phyloP scores from a whole-genome alignment of 2,797 vertebrate genomes.

The Liparis tanakae region DNA sequence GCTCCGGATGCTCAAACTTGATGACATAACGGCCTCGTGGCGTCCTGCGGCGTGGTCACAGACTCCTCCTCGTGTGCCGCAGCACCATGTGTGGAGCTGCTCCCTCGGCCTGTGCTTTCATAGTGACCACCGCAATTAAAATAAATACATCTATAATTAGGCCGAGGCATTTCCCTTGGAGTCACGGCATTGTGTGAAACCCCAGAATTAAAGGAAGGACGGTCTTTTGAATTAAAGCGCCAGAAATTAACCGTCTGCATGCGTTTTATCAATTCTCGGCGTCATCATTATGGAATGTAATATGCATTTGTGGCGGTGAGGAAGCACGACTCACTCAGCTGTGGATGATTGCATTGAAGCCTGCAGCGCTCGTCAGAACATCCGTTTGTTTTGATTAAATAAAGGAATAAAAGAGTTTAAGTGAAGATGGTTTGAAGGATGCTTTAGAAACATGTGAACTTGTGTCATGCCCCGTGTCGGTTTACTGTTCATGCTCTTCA shows the following conservation, averaged over 20 bases:
- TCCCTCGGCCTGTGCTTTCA: constrained; percentile 50
- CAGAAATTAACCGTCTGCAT: neutral
- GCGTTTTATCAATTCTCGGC: constrained; percentile 4
- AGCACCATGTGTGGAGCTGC: constrained; percentile 69
- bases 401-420: too few species aligned
- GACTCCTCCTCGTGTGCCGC: constrained; percentile 65
- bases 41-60: constrained; percentile 28
- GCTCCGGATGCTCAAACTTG: neutral
- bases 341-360: constrained; percentile 30
- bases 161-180: constrained; percentile 13
- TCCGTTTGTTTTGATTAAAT: constrained; percentile 11
- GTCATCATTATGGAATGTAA: constrained; percentile 7
- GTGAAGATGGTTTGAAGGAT: too few species aligned
- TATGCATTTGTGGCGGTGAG: constrained; percentile 32
- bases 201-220: constrained; percentile 4
- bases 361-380: constrained; percentile 39
- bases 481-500: neutral
- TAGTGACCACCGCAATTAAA: constrained; percentile 59
- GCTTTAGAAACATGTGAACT: neutral
- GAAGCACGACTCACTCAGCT: constrained; percentile 29
- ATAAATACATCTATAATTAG: constrained; percentile 35
- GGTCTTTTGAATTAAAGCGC: constrained; percentile 13
- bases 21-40: neutral
- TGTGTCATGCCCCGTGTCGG: too few species aligned
- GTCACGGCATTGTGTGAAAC: constrained; percentile 30